These are phyloP conservation scores for Platycercus adscitus DNA, from an alignment of 2,113 vertebrate genomes.

Conservation along the genomic window DNA sequence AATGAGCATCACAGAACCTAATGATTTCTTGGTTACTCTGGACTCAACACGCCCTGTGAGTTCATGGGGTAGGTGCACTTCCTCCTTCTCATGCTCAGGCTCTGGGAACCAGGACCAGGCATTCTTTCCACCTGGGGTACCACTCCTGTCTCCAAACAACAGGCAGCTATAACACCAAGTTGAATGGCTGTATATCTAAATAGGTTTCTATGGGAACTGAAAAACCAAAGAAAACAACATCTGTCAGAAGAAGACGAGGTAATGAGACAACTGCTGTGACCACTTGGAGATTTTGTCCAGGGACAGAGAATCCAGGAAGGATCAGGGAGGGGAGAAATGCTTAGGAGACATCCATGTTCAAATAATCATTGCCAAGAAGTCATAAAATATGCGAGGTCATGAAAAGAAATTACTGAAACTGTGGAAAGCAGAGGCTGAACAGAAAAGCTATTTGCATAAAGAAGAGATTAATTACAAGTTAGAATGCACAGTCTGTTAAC, in stretches of 20 bases:
- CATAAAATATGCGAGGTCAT: slow-evolving; percentile 28
- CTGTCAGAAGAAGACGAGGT: slow-evolving; percentile 26
- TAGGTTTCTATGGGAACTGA: slow-evolving; percentile 54
- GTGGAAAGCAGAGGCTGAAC: not conserved
- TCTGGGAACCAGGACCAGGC: not conserved
- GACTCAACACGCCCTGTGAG: not conserved
- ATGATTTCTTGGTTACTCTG: not conserved
- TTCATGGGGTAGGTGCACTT: not conserved
- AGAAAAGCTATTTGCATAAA: not conserved
- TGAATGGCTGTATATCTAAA: not conserved
- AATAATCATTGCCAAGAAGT: slow-evolving; percentile 11
- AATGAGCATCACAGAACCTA: not conserved
- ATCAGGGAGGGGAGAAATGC: not conserved
- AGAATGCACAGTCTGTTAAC: not conserved
- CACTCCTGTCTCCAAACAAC: not conserved
- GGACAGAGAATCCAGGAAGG: not conserved
- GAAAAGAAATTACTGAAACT: slow-evolving; percentile 15
- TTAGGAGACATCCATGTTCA: not conserved
- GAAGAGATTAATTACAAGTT: slow-evolving; percentile 9
- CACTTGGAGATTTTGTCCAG: not conserved
- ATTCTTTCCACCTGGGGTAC: not conserved
- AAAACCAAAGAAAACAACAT: slow-evolving; percentile 32
- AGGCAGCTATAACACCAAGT: not conserved
- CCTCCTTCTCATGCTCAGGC: not conserved
- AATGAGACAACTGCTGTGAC: slow-evolving; percentile 34